Evolutionary conservation across 1,140 invertebrate genomes (phyloP).

Genomic region (Apis laboriosa): DNA sequence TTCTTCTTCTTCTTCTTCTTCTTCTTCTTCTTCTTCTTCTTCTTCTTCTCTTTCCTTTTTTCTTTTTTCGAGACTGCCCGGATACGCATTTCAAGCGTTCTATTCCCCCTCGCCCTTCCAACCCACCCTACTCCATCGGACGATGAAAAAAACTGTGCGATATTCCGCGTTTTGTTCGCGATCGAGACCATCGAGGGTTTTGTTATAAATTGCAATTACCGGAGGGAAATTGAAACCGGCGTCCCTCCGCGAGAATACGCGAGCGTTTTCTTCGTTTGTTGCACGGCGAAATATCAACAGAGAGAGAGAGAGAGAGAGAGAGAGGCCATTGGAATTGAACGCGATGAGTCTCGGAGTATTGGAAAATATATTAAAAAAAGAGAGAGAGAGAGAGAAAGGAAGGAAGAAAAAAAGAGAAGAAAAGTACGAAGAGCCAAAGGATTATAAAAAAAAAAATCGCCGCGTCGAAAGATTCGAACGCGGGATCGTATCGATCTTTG

Average conservation of each 20-base stretch:
- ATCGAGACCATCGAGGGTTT: constrained; percentile 2
- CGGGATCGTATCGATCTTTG: not conserved
- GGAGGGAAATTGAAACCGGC: constrained; percentile 13
- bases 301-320: too few relatives aligned
- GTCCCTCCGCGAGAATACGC: not conserved
- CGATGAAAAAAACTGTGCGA: constrained; percentile 14
- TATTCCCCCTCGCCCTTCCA: constrained; percentile 3
- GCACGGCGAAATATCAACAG: not conserved
- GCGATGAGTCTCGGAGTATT: not conserved
- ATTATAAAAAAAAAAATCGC: not conserved
- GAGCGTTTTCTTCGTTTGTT: not conserved
- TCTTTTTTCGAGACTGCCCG: not conserved
- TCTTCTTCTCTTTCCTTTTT: not conserved
- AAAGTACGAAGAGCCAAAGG: too few relatives aligned
- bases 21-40: constrained; percentile 33
- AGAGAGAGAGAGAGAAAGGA: too few relatives aligned
- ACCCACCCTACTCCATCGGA: not conserved
- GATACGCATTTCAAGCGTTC: constrained; percentile 14
- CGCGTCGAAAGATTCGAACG: not conserved
- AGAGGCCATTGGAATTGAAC: not conserved
- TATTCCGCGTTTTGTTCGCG: constrained; percentile 30
- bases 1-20: constrained; percentile 32
- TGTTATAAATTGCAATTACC: constrained; percentile 29
- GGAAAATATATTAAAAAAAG: not conserved
- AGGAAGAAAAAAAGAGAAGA: too few relatives aligned